phyloP scores from a whole-genome alignment of 2,113 vertebrate genomes.

The Lanius ludovicianus region DNA sequence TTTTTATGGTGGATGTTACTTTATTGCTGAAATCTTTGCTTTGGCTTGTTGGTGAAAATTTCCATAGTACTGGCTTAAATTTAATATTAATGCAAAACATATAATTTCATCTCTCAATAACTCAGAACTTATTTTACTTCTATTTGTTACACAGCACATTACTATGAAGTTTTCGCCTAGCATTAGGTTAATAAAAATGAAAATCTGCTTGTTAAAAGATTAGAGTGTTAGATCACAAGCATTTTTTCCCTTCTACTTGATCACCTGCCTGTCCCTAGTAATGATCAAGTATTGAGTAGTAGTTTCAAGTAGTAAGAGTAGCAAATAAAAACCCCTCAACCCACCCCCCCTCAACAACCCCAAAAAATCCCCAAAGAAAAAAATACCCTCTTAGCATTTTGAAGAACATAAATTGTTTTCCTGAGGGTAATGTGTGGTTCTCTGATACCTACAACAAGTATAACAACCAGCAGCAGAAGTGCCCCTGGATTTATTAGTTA shows the following conservation, averaged over 20 bases:
- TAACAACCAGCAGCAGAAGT: neutral
- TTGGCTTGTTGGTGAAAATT: neutral
- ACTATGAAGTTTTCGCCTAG: neutral
- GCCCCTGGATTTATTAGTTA: neutral
- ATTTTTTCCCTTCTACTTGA: neutral
- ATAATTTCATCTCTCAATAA: neutral
- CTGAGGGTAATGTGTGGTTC: neutral
- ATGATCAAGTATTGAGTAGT: neutral
- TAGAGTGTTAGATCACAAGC: neutral
- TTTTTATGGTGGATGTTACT: neutral
- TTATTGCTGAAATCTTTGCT: neutral
- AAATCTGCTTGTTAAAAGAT: neutral
- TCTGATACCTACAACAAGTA: neutral
- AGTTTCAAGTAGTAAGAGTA: neutral
- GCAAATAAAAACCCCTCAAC: neutral
- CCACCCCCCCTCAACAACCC: rapidly evolving
- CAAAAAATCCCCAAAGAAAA: neutral
- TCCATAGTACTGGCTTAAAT: neutral
- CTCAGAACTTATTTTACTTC: neutral
- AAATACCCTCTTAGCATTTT: neutral
- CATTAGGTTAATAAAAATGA: neutral
- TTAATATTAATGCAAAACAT: neutral
- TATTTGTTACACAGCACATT: neutral
- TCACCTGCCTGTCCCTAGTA: neutral
- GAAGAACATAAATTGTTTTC: neutral